These are phyloP conservation scores for Caranx melampygus DNA, from an alignment of 2,113 vertebrate genomes.

Conservation along the genomic window DNA sequence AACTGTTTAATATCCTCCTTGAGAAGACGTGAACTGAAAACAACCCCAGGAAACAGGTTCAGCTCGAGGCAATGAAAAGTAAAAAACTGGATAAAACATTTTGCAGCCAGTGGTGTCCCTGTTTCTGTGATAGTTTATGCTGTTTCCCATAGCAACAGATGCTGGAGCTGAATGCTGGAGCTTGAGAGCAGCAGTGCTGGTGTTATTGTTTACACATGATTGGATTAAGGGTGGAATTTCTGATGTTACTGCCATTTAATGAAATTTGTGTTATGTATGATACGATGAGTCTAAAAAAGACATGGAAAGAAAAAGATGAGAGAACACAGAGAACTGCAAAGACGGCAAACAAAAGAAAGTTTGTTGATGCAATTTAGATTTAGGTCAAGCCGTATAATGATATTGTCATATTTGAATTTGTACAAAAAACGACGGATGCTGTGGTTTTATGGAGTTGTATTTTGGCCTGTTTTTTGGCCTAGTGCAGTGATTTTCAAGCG, in stretches of 20 bases:
- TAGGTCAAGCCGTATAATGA: neutral
- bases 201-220: slow-evolving; percentile 30
- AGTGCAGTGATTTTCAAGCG: too few relatives aligned
- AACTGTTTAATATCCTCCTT: slow-evolving; percentile 31
- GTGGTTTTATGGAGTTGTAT: neutral
- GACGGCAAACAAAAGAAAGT: neutral
- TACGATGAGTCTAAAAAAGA: neutral
- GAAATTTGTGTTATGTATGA: neutral
- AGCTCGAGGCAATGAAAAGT: neutral
- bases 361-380: neutral
- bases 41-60: slow-evolving; percentile 29
- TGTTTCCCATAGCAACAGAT: slow-evolving; percentile 38
- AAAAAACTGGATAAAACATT: slow-evolving; percentile 25
- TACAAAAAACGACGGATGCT: neutral
- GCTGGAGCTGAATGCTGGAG: slow-evolving; percentile 6
- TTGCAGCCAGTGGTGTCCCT: neutral
- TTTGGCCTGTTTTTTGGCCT: neutral
- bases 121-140: slow-evolving; percentile 27
- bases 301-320: neutral
- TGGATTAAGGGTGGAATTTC: slow-evolving; percentile 16
- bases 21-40: neutral
- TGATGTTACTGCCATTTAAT: slow-evolving; percentile 25
- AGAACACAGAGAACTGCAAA: neutral
- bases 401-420: neutral
- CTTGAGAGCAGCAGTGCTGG: neutral